Percentiles rank a stretch among this genome's conserved stretches.
phyloP scores from a whole-genome alignment of 23 tunicate genomes.

The Trididemnum nubilum region DNA sequence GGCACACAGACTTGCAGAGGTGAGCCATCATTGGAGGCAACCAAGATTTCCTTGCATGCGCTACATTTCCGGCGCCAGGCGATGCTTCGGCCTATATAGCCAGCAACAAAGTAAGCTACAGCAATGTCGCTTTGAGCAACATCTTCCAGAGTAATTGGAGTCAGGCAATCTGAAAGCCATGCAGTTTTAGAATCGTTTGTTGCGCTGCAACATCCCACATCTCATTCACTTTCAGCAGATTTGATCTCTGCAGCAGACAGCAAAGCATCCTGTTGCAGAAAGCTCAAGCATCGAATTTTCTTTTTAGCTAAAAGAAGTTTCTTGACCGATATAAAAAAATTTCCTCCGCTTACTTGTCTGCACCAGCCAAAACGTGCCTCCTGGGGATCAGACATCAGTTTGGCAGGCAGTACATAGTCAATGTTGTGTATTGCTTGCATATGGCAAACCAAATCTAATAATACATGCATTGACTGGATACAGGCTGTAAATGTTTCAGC shows the following conservation, averaged over 20 bases:
- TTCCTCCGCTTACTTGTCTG: slow-evolving; percentile 28
- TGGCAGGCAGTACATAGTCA: slow-evolving; percentile 21
- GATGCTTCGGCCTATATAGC: slow-evolving; percentile 11
- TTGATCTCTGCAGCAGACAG: background rate
- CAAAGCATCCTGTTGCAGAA: slow-evolving; percentile 23
- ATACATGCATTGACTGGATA: background rate
- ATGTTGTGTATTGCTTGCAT: background rate
- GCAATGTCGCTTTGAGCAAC: background rate
- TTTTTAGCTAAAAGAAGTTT: slow-evolving; percentile 6
- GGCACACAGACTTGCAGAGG: background rate
- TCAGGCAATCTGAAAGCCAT: slow-evolving; percentile 7
- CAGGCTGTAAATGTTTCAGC: slow-evolving; percentile 22
- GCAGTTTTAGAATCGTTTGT: background rate
- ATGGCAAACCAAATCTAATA: background rate
- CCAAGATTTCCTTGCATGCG: slow-evolving; percentile 17
- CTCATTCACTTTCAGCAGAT: background rate
- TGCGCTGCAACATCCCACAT: background rate
- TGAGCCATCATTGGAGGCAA: background rate
- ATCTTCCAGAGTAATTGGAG: background rate
- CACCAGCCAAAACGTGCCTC: slow-evolving; percentile 36
- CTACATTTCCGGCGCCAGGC: slow-evolving; percentile 3
- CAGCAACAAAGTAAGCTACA: slow-evolving; percentile 7
- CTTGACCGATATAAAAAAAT: slow-evolving; percentile 25
- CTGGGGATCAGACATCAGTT: slow-evolving; percentile 1
- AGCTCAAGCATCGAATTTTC: slow-evolving; percentile 25